Conservation (phyloP, 2,113 vertebrate species). For the Stegostoma tigrinum region DNA sequence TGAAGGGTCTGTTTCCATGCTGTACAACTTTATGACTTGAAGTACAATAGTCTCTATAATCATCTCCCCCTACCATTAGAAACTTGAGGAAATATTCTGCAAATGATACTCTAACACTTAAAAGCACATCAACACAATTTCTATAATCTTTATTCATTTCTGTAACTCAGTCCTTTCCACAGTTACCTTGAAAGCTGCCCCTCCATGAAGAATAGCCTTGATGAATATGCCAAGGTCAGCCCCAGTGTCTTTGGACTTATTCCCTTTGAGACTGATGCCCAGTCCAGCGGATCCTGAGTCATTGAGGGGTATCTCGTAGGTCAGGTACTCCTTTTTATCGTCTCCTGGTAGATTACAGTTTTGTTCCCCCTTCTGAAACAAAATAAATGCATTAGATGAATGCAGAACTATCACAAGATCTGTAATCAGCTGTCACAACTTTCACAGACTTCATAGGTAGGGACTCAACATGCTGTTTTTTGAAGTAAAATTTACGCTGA, state of each 20-base stretch:
- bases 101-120: not conserved
- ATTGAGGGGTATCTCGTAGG: conserved; percentile 88
- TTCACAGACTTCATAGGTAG: not conserved
- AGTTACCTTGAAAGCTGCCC: conserved; percentile 87
- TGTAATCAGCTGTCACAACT: not conserved
- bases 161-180: not conserved
- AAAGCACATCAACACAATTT: not conserved
- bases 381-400: not conserved
- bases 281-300: conserved; percentile 90
- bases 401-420: not conserved
- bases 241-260: conserved; percentile 86
- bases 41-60: not conserved
- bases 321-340: conserved; percentile 79
- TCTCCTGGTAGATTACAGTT: conserved; percentile 55
- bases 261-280: conserved; percentile 92
- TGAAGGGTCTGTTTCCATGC: too few relatives aligned
- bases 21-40: too few relatives aligned
- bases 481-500: not conserved
- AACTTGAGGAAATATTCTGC: not conserved
- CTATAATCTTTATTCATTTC: not conserved
- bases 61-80: not conserved
- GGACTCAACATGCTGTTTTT: not conserved
- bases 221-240: conserved; percentile 95
- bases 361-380: conserved; percentile 64
- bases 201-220: conserved; percentile 90